phyloP scores from a whole-genome alignment of 2,113 vertebrate genomes.

The Pollachius pollachius region DNA sequence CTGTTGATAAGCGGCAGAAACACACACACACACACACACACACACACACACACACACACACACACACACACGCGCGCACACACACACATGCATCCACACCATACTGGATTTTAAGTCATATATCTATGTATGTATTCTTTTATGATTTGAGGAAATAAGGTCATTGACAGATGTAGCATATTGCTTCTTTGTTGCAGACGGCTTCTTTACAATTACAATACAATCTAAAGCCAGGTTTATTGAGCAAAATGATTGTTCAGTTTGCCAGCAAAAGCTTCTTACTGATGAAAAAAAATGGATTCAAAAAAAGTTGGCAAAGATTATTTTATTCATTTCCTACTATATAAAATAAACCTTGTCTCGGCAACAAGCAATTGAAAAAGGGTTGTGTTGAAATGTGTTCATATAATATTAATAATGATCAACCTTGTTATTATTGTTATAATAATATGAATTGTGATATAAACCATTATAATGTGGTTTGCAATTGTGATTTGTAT shows the following conservation, averaged over 20 bases:
- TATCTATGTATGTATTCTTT: conserved; percentile 63
- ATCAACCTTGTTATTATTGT: conserved; percentile 1
- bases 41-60: conserved; percentile 77
- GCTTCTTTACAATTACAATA: conserved; percentile 7
- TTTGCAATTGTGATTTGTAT: neutral
- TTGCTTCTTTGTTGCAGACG: conserved; percentile 41
- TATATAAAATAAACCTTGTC: neutral
- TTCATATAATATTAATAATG: too few species aligned
- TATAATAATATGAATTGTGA: neutral
- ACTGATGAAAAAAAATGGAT: conserved; percentile 17
- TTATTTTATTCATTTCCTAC: neutral
- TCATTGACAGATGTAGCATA: conserved; percentile 33
- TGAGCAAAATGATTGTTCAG: conserved; percentile 24
- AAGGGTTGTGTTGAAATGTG: too few species aligned
- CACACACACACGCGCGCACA: conserved; percentile 72
- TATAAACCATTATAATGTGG: neutral
- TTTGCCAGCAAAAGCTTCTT: conserved; percentile 5
- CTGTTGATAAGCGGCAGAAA: conserved; percentile 86
- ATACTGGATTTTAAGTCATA: conserved; percentile 65
- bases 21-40: conserved; percentile 70
- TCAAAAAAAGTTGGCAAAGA: conserved; percentile 7
- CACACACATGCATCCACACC: conserved; percentile 76
- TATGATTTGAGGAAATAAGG: conserved; percentile 55
- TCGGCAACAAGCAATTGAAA: neutral
- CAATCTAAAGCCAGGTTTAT: conserved; percentile 23